These are phyloP conservation scores for Pituophis catenifer DNA, from an alignment of 2,113 vertebrate genomes.

Conservation along the genomic window DNA sequence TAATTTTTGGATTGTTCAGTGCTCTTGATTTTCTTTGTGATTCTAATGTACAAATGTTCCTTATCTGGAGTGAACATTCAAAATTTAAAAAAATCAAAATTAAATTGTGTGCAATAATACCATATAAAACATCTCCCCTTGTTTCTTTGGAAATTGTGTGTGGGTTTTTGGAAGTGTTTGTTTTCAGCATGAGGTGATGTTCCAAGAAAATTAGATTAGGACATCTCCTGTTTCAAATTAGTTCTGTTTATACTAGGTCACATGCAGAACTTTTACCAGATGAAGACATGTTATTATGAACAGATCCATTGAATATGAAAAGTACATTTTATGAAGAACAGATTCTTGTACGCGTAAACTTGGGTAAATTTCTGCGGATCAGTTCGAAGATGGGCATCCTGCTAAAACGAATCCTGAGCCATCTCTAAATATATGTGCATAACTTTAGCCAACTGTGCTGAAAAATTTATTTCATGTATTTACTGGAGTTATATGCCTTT, in stretches of 20 bases:
- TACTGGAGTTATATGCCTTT: background rate
- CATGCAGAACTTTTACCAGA: background rate
- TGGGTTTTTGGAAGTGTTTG: background rate
- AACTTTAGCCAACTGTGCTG: background rate
- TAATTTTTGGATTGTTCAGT: background rate
- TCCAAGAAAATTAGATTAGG: conserved; percentile 15
- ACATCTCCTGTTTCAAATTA: conserved; percentile 22
- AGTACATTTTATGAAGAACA: background rate
- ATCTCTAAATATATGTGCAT: background rate
- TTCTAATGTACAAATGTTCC: background rate
- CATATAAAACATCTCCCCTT: background rate
- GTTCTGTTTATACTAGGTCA: background rate
- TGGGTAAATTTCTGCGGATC: background rate
- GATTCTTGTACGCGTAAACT: background rate
- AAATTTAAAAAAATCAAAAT: background rate
- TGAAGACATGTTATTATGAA: background rate
- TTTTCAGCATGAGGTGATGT: background rate
- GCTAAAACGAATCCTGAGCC: background rate
- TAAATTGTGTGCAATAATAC: background rate
- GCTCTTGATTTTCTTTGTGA: background rate
- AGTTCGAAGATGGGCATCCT: background rate
- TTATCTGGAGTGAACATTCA: background rate
- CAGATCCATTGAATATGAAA: background rate
- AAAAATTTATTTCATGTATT: background rate
- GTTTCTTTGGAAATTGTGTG: background rate